phyloP scores from a whole-genome alignment of 2,797 vertebrate genomes.

The Neoniphon sammara region DNA sequence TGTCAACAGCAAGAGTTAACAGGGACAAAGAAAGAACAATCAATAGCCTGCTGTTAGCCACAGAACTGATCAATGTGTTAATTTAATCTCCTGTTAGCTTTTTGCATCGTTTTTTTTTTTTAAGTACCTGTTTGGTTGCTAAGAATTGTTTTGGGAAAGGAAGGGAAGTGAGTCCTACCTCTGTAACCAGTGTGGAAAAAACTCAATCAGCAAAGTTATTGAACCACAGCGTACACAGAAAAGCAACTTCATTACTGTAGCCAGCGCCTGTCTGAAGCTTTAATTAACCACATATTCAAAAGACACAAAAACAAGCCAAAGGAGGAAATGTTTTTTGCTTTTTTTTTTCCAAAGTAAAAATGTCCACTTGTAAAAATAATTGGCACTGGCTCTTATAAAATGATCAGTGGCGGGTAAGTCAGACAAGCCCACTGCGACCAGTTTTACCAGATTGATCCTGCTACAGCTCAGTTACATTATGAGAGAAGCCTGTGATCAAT shows the following conservation, averaged over 20 bases:
- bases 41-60: too few species aligned
- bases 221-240: neutral
- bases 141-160: too few species aligned
- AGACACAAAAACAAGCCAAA: neutral
- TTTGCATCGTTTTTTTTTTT: too few species aligned
- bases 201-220: conserved; percentile 11
- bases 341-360: too few species aligned
- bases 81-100: too few species aligned
- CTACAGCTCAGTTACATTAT: too few species aligned
- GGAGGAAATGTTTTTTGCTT: conserved; percentile 5
- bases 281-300: conserved; percentile 11
- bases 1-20: too few species aligned
- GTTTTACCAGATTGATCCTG: too few species aligned
- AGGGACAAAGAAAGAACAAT: too few species aligned
- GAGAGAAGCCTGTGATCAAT: conserved; percentile 11
- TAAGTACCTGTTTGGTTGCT: too few species aligned
- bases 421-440: conserved; percentile 3
- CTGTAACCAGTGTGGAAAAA: neutral
- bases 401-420: conserved; percentile 11
- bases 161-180: too few species aligned
- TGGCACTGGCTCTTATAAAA: neutral
- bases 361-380: conserved; percentile 10
- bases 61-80: too few species aligned
- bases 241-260: neutral
- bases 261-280: conserved; percentile 20